phyloP scores from a whole-genome alignment of 30 jellyfish, hydroid and myxozoan genomes.

The Aurelia sp. region DNA sequence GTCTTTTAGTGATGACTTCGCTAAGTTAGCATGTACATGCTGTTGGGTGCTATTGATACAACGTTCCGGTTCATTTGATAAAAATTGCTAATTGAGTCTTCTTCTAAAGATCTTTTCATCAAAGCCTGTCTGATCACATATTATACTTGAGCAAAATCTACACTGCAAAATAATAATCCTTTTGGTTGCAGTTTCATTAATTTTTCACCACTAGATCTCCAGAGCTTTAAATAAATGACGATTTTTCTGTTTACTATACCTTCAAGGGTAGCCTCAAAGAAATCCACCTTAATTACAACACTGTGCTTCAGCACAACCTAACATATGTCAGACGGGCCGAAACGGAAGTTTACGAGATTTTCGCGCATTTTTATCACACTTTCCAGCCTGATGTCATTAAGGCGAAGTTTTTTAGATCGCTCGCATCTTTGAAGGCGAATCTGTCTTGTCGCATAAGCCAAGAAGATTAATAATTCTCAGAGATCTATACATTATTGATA shows the following conservation, averaged over 20 bases:
- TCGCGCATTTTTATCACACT: background rate
- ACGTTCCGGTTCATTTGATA: no score
- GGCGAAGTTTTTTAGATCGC: background rate
- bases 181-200: conserved; percentile 46
- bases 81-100: no score
- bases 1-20: no score
- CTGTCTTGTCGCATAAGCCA: conserved; percentile 51
- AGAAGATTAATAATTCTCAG: conserved; percentile 44
- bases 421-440: conserved; percentile 18
- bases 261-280: conserved; percentile 25
- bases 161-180: conserved; percentile 1
- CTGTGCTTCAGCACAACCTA: background rate
- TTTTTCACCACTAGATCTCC: conserved; percentile 32
- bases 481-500: conserved; percentile 49
- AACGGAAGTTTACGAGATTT: background rate
- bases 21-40: no score
- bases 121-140: no score
- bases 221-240: conserved; percentile 40
- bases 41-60: no score
- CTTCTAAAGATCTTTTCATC: no score
- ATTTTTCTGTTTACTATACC: conserved; percentile 2
- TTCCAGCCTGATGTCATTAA: conserved; percentile 1
- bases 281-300: conserved; percentile 7
- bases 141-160: no score
- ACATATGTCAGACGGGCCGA: no score